Conservation (phyloP, 2,113 vertebrate genomes). For the Phrynosoma blainvillii region DNA sequence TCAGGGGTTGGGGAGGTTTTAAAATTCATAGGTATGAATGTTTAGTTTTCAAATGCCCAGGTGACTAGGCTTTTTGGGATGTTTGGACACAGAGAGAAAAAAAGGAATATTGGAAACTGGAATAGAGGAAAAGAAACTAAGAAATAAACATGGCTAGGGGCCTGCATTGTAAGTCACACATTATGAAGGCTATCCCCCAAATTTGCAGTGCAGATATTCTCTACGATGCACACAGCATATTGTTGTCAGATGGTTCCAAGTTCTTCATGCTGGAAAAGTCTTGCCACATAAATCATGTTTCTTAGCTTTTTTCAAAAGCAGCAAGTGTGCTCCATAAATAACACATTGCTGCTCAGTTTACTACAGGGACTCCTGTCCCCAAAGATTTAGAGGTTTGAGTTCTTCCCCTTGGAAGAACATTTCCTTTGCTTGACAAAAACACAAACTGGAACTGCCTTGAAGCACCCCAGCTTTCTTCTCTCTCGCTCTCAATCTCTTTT, state of each 20-base stretch:
- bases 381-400: slow-evolving; percentile 11
- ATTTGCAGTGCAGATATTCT: slow-evolving; percentile 22
- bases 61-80: neutral
- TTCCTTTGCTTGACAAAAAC: neutral
- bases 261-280: slow-evolving; percentile 8
- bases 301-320: slow-evolving; percentile 6
- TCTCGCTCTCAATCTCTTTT: neutral
- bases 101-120: neutral
- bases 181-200: neutral
- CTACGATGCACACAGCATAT: neutral
- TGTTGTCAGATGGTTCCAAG: neutral
- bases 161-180: neutral
- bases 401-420: neutral
- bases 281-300: slow-evolving; percentile 14
- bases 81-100: neutral
- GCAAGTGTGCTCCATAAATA: slow-evolving; percentile 10
- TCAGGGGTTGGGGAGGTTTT: neutral
- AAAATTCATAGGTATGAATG: neutral
- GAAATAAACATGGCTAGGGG: too few relatives aligned
- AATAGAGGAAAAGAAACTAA: neutral
- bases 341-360: neutral
- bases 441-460: neutral
- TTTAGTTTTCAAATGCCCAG: neutral
- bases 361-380: neutral
- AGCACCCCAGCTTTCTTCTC: neutral